Base-by-base conservation (phyloP, 2,113 vertebrate genomes). In the Antennarius striatus region DNA sequence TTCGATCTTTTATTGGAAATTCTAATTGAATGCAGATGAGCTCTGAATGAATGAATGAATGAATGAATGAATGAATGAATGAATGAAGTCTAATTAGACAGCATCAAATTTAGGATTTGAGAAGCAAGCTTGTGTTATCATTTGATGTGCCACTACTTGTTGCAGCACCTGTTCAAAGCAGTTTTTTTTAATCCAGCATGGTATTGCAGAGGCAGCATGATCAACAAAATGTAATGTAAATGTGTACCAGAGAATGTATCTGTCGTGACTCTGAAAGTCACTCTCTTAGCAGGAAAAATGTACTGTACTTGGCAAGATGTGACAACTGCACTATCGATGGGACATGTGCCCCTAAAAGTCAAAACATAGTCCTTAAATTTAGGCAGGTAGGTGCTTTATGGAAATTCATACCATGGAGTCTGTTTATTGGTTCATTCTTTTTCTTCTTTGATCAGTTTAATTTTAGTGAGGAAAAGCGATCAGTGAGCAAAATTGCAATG, bases 101-200 rank as follows among this genome's bases (percentile, higher is more conserved):
- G 5, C 39, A 40, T 10, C 5, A 10, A 40, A 6, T 59, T 53
- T 53, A 17, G 15, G 3, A 45, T 39, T 46, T n/a, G 42, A 12
- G 12, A 56, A 58, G 22, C 10, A 4, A 55, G n/a, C 28, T 56
- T n/a, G 52, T 36, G 64, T 52, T 42, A 55, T 55, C 32, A 10
- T 65, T 47, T 30, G n/a, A 14, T 52, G 58, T 57, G 28, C 7
- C 46, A 4, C 0, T 4, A 32, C 22, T 22, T 22, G 22, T 22
- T 22, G 40, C 59, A 47, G 46, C 81, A 67, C 40, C 52, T 66
- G 42, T 42, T 75, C 36, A 32, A 14, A 29, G 58, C 42, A 13
- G 9, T 28, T n/a, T 11, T 5, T 36, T 12, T 12, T 39, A 30
- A 16, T 71, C 29, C 29, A 59, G 46, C 43, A 3, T 16, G 66